Conservation (phyloP, 2,888 invertebrate genomes). For the Bhutanitis thaidina region DNA sequence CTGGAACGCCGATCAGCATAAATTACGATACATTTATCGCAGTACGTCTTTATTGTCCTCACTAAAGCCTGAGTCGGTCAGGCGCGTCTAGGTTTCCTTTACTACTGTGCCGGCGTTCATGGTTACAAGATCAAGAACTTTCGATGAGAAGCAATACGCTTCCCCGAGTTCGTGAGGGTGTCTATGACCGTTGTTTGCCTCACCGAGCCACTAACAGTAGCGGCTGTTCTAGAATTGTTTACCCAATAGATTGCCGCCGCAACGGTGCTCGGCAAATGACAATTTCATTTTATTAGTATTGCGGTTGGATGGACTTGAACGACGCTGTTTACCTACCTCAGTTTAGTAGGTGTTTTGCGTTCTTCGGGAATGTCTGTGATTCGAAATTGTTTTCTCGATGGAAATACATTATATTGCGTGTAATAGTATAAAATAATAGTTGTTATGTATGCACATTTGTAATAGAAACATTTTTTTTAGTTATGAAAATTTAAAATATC, state of each 20-base stretch:
- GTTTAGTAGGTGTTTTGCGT: neutral
- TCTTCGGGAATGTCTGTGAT: constrained; percentile 1
- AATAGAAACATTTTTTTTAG: too few species aligned
- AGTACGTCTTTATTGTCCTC: constrained; percentile 2
- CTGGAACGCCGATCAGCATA: neutral
- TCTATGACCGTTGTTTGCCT: neutral
- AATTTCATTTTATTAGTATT: constrained; percentile 22
- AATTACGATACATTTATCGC: constrained; percentile 7
- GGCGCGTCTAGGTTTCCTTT: neutral
- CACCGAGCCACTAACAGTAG: neutral
- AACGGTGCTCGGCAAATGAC: constrained; percentile 16
- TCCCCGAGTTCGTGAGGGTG: neutral
- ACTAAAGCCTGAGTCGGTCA: neutral
- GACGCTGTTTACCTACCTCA: neutral
- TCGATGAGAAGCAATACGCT: too few species aligned
- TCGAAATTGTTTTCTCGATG: constrained; percentile 10
- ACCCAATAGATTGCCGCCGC: constrained; percentile 13
- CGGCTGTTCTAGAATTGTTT: constrained; percentile 17
- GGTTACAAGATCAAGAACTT: constrained; percentile 4
- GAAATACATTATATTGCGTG: neutral
- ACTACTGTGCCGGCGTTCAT: neutral
- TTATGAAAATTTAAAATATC: too few species aligned
- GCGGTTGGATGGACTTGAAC: constrained; percentile 12
- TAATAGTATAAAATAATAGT: too few species aligned
- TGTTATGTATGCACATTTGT: too few species aligned